Percentiles rank a stretch among this genome's conserved stretches.
phyloP scores from a whole-genome alignment of 1,140 invertebrate genomes.

The honey bee (Apis mellifera) region DNA sequence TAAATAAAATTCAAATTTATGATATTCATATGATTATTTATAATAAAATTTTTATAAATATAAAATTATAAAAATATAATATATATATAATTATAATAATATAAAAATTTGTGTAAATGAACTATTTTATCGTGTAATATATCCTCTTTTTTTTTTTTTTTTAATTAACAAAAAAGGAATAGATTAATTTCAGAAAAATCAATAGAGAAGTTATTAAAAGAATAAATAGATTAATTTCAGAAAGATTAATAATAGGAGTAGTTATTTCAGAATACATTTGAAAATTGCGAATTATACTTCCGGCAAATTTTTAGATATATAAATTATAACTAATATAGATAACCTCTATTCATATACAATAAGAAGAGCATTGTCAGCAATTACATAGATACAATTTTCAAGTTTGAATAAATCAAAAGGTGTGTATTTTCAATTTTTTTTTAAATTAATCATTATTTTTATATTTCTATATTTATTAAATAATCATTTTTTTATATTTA shows the following conservation, averaged over 20 bases:
- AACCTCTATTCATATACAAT: not conserved
- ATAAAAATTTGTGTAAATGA: not conserved
- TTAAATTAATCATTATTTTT: slow-evolving; percentile 1
- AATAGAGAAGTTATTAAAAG: not conserved
- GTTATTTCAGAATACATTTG: slow-evolving; percentile 2
- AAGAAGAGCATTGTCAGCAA: not conserved
- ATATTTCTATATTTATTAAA: not conserved
- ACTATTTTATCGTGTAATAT: not conserved
- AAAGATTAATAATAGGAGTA: not conserved
- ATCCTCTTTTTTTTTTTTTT: too few species aligned
- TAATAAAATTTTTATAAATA: not conserved
- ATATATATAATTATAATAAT: too few species aligned
- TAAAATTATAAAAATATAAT: too few species aligned
- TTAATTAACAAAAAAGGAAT: too few species aligned
- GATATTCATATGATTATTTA: not conserved
- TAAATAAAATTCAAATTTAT: not conserved
- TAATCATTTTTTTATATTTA: not conserved
- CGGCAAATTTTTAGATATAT: not conserved
- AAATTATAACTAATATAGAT: not conserved
- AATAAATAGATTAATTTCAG: not conserved
- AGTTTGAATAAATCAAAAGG: slow-evolving; percentile 1
- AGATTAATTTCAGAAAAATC: too few species aligned
- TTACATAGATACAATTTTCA: not conserved
- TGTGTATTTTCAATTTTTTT: not conserved
- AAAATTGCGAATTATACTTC: not conserved